These are phyloP conservation scores for Brachypodius melanocephalos DNA, from an alignment of 2,113 vertebrate genomes.

Conservation along the genomic window DNA sequence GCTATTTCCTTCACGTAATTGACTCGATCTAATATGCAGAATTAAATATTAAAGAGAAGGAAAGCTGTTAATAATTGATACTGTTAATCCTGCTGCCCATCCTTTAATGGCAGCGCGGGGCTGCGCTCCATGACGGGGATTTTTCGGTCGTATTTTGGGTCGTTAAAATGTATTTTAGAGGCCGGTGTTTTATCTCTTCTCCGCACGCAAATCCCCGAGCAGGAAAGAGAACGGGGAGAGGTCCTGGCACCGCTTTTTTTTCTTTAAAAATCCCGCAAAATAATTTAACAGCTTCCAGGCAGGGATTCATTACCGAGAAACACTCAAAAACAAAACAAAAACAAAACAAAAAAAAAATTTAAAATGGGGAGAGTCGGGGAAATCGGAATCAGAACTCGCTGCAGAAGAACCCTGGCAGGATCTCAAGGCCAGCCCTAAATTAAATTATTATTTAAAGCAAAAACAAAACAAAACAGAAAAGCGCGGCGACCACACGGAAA, in stretches of 20 bases:
- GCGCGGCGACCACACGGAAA: not conserved
- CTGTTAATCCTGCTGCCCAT: slow-evolving; percentile 41
- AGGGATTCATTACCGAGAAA: not conserved
- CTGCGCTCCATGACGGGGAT: not conserved
- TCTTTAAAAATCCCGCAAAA: not conserved
- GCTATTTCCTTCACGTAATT: slow-evolving; percentile 70
- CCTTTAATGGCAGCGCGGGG: slow-evolving; percentile 48
- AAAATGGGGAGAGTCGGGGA: not conserved
- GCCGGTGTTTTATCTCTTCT: not conserved
- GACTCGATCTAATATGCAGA: slow-evolving; percentile 65
- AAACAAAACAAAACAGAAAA: not conserved
- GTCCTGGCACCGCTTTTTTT: not conserved
- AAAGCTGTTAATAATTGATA: slow-evolving; percentile 79
- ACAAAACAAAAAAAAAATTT: no score
- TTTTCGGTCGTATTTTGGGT: not conserved
- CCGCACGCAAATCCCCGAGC: not conserved
- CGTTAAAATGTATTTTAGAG: not conserved
- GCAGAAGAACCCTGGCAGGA: not conserved
- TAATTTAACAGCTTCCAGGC: not conserved
- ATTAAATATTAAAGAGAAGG: slow-evolving; percentile 79
- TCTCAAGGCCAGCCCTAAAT: slow-evolving; percentile 11
- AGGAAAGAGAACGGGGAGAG: not conserved
- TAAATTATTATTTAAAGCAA: slow-evolving; percentile 38
- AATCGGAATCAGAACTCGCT: not conserved
- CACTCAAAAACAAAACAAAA: not conserved